Conservation (phyloP, 2,797 vertebrate genomes). For the Scomberomorus guttatus region DNA sequence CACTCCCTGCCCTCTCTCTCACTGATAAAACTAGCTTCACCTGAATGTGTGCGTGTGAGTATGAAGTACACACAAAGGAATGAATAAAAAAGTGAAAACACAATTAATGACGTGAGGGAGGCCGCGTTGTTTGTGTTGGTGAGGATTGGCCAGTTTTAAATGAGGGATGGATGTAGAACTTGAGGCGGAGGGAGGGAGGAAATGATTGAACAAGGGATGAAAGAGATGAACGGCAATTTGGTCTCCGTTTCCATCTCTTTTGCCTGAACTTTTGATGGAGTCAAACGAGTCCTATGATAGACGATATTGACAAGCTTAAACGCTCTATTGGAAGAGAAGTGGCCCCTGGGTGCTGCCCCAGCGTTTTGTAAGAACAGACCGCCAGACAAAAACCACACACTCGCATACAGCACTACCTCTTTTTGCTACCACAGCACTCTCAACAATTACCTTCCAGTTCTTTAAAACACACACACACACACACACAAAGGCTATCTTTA, state of each 20-base stretch:
- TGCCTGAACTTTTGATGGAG: constrained; percentile 44
- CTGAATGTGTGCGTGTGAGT: constrained; percentile 19
- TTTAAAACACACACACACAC: constrained; percentile 58
- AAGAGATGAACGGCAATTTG: not conserved
- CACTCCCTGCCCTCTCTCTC: constrained; percentile 47
- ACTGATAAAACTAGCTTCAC: constrained; percentile 44
- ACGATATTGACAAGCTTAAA: constrained; percentile 74
- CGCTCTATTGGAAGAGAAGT: constrained; percentile 64
- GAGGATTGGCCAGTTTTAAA: constrained; percentile 17
- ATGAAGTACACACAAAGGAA: not conserved
- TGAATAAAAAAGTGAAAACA: constrained; percentile 9
- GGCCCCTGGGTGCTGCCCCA: constrained; percentile 67
- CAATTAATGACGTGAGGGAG: constrained; percentile 19
- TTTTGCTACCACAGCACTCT: constrained; percentile 74
- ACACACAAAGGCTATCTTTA: constrained; percentile 63
- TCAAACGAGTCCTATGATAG: constrained; percentile 63
- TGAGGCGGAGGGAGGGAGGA: not conserved
- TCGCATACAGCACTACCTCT: constrained; percentile 55
- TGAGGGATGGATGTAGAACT: constrained; percentile 5
- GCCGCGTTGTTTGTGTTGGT: constrained; percentile 23
- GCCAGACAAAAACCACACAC: constrained; percentile 65
- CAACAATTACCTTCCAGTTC: constrained; percentile 68
- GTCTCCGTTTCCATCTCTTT: constrained; percentile 30
- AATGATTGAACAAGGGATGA: not conserved
- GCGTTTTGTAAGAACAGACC: constrained; percentile 60